Base-by-base conservation (phyloP, 2,113 vertebrate genomes). In the Anoura caudifer region DNA sequence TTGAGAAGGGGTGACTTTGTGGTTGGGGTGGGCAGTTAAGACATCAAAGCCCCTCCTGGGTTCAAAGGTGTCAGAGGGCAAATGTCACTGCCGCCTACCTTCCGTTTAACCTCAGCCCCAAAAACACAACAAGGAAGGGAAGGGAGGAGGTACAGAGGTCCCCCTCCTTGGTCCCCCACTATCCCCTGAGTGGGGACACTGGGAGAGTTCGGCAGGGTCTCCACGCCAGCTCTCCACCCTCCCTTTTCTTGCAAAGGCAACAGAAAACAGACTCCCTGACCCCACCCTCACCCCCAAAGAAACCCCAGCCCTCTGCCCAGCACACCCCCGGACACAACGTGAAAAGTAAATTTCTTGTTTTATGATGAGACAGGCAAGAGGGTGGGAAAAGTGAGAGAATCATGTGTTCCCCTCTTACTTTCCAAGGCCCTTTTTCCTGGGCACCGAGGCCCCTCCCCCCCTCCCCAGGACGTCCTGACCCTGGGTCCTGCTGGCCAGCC, bases 51-150 rank as follows among this genome's bases (percentile, higher is more conserved):
- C 63, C 97, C 95, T 83, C 95, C 88, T 82, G 90, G 82, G 97
- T 97, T 98, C 98, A 97, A 95, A 97, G 96, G 94, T 96, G 97
- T 91, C 97, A 97, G 97, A 96, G 98, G 87, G 94, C 94, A 98
- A 94, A 96, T 97, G 98, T 95, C 96, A 75, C 41, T 36, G 87
- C 97, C 93, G 0, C 89, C 90, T 97, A 97, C 97, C 97, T 98
- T 98, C 94, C 56, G 84, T 97, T 97, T 98, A 95, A 98, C 98
- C 97, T 72, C 97, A 89, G 97, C 87, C 70, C 90, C 87, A 13
- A 0, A 95, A 96, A 97, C 94, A 79, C 93, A 73, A 96, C 2
- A 87, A 81, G 93, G 95, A 91, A 72, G 88, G 59, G 87, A 96
- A 96, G 92, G 97, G 90, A 19, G 95, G 88, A 2, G 89, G 52